These are phyloP conservation scores for Byasa hedistus DNA, from an alignment of 2,888 invertebrate species.

Conservation along the genomic window DNA sequence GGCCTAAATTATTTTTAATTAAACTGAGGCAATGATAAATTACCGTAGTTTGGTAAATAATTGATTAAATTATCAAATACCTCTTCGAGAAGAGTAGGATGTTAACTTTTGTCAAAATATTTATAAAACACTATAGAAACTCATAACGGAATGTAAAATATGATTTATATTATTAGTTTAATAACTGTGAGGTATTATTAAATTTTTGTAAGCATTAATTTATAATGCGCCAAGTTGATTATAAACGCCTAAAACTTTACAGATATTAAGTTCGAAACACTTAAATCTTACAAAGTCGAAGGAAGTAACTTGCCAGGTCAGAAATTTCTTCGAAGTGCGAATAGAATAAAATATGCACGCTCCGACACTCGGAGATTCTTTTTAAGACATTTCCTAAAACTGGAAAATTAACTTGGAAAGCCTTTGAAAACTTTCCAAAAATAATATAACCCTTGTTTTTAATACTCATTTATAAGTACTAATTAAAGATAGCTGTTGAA, in stretches of 20 bases:
- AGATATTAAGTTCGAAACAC: background rate
- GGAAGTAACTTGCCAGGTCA: background rate
- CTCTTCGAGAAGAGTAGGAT: no score
- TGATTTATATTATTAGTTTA: background rate
- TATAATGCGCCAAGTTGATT: no score
- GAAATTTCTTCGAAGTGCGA: background rate
- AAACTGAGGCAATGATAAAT: no score
- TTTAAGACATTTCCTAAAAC: background rate
- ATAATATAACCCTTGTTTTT: background rate
- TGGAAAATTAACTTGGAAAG: slow-evolving; percentile 4
- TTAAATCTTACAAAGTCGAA: background rate
- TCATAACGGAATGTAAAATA: no score
- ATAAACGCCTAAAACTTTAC: background rate
- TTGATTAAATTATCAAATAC: no score
- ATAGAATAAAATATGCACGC: slow-evolving; percentile 6
- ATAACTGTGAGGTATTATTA: no score
- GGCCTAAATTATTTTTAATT: no score
- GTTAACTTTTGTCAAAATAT: no score
- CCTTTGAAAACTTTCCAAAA: background rate
- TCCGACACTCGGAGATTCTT: background rate
- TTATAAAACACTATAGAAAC: no score
- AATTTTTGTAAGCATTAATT: no score
- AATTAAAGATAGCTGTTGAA: no score
- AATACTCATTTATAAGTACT: background rate
- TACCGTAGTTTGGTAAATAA: no score